Conservation (phyloP, 1,140 invertebrate species). For the Wasmannia auropunctata region DNA sequence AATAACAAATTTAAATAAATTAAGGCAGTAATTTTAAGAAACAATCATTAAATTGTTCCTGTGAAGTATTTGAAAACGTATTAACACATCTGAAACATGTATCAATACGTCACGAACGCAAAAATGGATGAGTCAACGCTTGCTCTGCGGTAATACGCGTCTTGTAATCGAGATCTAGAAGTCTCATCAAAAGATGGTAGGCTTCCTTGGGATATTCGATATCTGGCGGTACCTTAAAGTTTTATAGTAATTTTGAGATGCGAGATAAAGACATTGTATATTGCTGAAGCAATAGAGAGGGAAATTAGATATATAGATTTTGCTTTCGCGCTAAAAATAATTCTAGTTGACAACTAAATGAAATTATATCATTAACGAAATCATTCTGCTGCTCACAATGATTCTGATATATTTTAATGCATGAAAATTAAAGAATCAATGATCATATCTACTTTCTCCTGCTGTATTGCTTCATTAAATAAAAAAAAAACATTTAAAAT, state of each 20-base stretch:
- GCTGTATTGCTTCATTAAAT: conserved; percentile 31
- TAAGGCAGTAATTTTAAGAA: not conserved
- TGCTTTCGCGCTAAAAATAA: not conserved
- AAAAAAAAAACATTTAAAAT: conserved; percentile 64
- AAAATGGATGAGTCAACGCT: conserved; percentile 92
- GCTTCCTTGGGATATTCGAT: conserved; percentile 88
- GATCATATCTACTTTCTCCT: not conserved
- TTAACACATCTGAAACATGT: not conserved
- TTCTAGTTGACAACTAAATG: not conserved
- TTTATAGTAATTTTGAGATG: conserved; percentile 51
- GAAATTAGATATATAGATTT: not conserved
- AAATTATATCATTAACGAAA: not conserved
- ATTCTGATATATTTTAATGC: not conserved
- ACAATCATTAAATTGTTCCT: not conserved
- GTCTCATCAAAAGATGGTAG: conserved; percentile 90
- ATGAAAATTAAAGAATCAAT: not conserved
- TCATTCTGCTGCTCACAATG: not conserved
- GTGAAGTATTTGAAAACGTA: not conserved
- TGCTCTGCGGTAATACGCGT: conserved; percentile 90
- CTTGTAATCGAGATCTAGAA: conserved; percentile 92
- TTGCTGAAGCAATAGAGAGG: not conserved
- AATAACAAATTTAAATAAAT: not conserved
- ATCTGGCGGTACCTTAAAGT: conserved; percentile 70
- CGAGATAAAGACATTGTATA: conserved; percentile 23
- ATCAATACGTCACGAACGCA: conserved; percentile 78